Conservation (phyloP, 2,113 vertebrate species). For the Trematomus loennbergii region DNA sequence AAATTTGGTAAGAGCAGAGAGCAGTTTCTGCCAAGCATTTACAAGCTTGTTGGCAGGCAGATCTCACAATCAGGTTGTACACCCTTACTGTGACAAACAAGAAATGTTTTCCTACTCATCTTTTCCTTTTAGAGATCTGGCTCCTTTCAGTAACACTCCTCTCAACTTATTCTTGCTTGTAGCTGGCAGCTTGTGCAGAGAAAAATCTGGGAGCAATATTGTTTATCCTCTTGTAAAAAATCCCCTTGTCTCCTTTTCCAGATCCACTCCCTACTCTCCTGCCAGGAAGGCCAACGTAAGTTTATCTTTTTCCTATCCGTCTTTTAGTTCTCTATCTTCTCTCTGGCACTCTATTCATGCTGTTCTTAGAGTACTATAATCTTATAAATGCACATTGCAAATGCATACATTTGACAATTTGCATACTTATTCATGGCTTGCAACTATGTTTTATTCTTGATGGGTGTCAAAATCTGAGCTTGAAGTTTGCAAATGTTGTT, state of each 20-base stretch:
- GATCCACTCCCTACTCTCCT: slow-evolving; percentile 94
- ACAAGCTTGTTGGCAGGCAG: slow-evolving; percentile 3
- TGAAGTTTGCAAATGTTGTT: neutral
- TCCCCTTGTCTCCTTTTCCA: slow-evolving; percentile 82
- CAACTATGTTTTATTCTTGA: neutral
- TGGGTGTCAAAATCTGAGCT: neutral
- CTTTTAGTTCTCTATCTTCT: slow-evolving; percentile 17
- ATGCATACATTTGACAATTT: neutral
- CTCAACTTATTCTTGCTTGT: slow-evolving; percentile 41
- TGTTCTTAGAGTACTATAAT: neutral
- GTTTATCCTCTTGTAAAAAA: slow-evolving; percentile 72
- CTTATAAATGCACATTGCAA: neutral
- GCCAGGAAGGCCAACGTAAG: slow-evolving; percentile 93
- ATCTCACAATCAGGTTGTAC: slow-evolving; percentile 7
- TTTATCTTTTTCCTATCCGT: slow-evolving; percentile 66
- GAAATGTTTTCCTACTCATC: neutral
- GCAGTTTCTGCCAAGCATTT: neutral
- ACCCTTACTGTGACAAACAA: slow-evolving; percentile 3
- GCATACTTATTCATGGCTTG: neutral
- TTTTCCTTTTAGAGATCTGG: slow-evolving; percentile 34
- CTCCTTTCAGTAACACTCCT: slow-evolving; percentile 26
- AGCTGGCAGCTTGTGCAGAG: slow-evolving; percentile 57
- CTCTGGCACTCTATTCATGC: slow-evolving; percentile 8
- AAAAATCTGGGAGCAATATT: slow-evolving; percentile 73
- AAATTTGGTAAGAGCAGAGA: slow-evolving; percentile 92